phyloP scores from a whole-genome alignment of 1,140 invertebrate species.

The Holcopasites calliopsidis region DNA sequence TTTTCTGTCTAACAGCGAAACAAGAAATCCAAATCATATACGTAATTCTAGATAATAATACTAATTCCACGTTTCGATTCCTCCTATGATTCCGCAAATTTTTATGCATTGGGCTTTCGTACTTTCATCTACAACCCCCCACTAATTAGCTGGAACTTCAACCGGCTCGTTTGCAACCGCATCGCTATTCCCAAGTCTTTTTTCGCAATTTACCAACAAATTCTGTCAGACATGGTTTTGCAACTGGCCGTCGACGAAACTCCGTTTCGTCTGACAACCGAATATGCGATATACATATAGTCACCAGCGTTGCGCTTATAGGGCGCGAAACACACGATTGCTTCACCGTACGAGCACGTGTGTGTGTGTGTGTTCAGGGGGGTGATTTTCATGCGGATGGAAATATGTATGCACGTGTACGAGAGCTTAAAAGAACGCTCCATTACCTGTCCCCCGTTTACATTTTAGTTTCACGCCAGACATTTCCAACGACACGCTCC shows the following conservation, averaged over 20 bases:
- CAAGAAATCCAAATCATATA: no score
- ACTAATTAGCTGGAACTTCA: background rate
- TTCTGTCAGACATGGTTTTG: background rate
- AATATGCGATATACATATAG: background rate
- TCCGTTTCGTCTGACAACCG: background rate
- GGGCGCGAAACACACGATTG: no score
- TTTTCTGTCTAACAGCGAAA: no score
- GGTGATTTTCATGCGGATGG: background rate
- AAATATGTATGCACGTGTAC: background rate
- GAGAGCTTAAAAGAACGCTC: constrained; percentile 11
- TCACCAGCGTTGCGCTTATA: background rate
- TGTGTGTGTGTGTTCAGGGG: background rate
- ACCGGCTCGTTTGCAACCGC: background rate
- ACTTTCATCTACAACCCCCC: background rate
- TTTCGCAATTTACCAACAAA: background rate
- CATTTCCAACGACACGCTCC: background rate
- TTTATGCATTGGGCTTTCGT: background rate
- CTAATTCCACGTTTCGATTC: no score
- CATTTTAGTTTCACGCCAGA: constrained; percentile 3
- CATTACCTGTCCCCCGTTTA: constrained; percentile 5
- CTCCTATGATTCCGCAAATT: no score
- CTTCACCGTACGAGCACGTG: background rate
- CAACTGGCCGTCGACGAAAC: background rate
- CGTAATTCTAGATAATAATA: no score
- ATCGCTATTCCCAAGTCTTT: background rate